Percentiles rank a stretch among this genome's conserved stretches.
Conservation (phyloP, 2,888 invertebrate genomes). For the Cephalotes varians region DNA sequence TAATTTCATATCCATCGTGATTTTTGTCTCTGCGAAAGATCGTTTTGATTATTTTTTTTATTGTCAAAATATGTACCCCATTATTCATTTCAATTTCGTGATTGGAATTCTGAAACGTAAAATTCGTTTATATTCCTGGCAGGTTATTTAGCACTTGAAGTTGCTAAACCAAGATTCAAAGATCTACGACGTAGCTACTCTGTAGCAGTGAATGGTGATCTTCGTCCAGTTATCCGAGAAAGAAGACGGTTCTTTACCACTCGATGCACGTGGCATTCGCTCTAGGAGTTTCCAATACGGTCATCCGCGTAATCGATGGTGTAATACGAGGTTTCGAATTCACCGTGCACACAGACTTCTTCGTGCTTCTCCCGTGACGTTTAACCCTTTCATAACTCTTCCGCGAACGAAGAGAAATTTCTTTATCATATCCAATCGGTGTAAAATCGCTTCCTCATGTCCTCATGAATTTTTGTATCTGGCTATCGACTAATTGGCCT, state of each 20-base stretch:
- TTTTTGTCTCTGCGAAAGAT: background rate
- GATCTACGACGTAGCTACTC: constrained; percentile 10
- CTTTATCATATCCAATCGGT: constrained; percentile 14
- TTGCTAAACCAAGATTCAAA: constrained; percentile 28
- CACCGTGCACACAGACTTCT: constrained; percentile 1
- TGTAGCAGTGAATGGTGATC: constrained; percentile 41
- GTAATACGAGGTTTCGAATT: constrained; percentile 37
- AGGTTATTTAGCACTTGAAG: constrained; percentile 15
- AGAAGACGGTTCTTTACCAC: constrained; percentile 4
- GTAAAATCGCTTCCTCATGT: constrained; percentile 15
- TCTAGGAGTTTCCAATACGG: constrained; percentile 47
- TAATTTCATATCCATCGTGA: background rate
- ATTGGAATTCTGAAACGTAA: constrained; percentile 3
- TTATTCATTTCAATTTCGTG: background rate
- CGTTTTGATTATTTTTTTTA: background rate
- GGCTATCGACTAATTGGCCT: background rate
- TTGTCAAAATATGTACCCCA: background rate
- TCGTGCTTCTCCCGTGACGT: constrained; percentile 27
- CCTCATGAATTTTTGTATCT: constrained; percentile 14
- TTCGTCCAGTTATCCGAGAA: constrained; percentile 30
- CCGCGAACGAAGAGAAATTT: constrained; percentile 18
- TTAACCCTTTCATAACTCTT: constrained; percentile 40
- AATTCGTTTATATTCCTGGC: constrained; percentile 17
- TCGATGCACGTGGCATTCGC: constrained; percentile 25
- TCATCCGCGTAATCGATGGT: constrained; percentile 38